Evolutionary conservation across 2,113 vertebrate species (phyloP).

Genomic region (Otocyon megalotis): DNA sequence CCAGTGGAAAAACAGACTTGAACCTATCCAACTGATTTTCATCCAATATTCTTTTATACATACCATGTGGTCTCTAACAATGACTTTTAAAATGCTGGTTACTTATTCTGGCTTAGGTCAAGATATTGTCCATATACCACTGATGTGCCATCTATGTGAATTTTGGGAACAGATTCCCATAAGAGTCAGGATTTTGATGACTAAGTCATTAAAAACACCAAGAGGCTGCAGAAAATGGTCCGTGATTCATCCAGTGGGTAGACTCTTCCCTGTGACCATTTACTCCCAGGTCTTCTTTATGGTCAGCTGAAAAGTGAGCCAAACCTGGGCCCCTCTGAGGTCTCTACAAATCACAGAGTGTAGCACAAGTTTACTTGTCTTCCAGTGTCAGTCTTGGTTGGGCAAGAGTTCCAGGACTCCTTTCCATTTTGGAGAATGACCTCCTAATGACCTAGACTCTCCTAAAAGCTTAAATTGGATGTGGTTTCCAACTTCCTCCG

Average conservation of each 20-base stretch:
- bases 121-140: background rate
- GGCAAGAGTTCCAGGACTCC: background rate
- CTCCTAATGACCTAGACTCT: constrained; percentile 35
- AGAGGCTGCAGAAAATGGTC: background rate
- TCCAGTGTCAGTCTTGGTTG: constrained; percentile 3
- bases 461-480: constrained; percentile 52
- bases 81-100: constrained; percentile 2
- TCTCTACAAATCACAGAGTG: constrained; percentile 63
- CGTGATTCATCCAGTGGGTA: constrained; percentile 54
- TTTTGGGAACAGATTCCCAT: background rate
- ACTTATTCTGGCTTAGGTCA: background rate
- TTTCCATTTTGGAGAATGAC: constrained; percentile 66
- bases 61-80: background rate
- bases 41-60: background rate
- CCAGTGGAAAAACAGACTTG: background rate
- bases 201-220: constrained; percentile 13
- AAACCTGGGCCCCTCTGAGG: constrained; percentile 26
- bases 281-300: constrained; percentile 11
- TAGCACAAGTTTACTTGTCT: constrained; percentile 2
- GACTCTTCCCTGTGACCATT: background rate
- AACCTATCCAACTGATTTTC: background rate
- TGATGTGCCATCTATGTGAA: background rate
- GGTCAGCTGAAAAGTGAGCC: constrained; percentile 66
- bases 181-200: constrained; percentile 10
- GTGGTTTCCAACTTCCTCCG: constrained; percentile 52